Evolutionary conservation across 2,797 vertebrate genomes (phyloP), one percentile per base, ranked within the genome.

Genomic region (Orientallactaga sibirica): DNA sequence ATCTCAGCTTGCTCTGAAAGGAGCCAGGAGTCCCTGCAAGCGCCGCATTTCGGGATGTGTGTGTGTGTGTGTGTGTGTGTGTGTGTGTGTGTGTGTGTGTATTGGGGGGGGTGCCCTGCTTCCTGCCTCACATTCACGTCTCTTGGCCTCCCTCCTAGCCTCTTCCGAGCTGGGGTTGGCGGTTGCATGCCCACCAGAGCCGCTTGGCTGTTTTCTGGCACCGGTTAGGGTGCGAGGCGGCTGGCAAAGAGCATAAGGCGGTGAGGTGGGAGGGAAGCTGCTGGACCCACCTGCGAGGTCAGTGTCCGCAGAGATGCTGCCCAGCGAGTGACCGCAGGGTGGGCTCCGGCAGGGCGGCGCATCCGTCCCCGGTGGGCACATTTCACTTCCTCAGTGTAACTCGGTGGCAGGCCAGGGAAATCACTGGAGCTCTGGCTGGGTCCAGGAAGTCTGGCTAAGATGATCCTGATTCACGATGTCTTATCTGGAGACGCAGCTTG

Each of bases 331-430:
- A 68, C 22, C 43, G 74, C 58, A n/a, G 71, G 61, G 70, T 84
- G 74, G 77, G 91, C 58, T 79, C 52, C 29, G 29, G 67, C 7
- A 68, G 93, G 33, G 41, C 70, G 4, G 27, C 33, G 22, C 55
- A 52, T 78, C 80, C 2, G 71, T 62, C 43, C 48, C 80, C 61
- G 19, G 73, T 83, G 64, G 85, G 87, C 95, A 22, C 80, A 66
- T 90, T 93, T 66, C 80, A 48, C 88, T 93, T 92, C 87, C 92
- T 94, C n/a, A 86, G 58, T 70, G 93, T 48, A 48, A 71, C 90
- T 89, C 64, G 79, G 92, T 84, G 91, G 76, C 93, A 93, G 95
- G 93, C 95, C 95, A 94, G 95, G 77, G 86, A 95, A 95, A 95
- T 97, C 96, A 94, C 93, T 90, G 80, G 61, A 64, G 93, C 93